Conservation (phyloP, 92 coral and sea anemone species). For the Hydrozoanthus gracilis region DNA sequence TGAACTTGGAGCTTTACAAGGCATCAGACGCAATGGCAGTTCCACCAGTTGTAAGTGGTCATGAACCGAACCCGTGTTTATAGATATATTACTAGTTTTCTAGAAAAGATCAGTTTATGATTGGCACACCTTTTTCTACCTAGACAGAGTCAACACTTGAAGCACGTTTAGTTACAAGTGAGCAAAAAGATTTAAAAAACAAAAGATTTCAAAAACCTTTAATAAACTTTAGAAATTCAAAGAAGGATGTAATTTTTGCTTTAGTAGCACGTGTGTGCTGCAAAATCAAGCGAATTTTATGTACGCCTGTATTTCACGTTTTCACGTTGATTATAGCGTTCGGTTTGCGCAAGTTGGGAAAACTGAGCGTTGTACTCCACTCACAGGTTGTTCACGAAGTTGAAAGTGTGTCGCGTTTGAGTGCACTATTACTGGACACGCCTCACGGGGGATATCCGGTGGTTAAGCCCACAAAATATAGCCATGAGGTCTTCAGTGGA, state of each 20-base stretch:
- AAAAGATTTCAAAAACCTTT: too few relatives aligned
- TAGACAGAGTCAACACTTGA: too few relatives aligned
- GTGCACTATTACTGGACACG: conserved; percentile 84
- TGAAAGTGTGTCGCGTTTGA: conserved; percentile 74
- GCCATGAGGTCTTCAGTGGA: conserved; percentile 82
- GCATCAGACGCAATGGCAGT: conserved; percentile 94
- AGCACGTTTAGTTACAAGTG: too few relatives aligned
- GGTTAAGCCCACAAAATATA: conserved; percentile 69
- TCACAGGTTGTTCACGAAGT: conserved; percentile 83
- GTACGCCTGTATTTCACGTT: too few relatives aligned
- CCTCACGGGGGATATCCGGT: conserved; percentile 99
- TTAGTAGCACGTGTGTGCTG: too few relatives aligned
- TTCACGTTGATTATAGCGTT: too few relatives aligned
- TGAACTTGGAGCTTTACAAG: conserved; percentile 91
- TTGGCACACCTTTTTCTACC: not conserved
- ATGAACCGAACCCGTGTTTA: not conserved
- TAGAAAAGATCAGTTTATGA: not conserved
- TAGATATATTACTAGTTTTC: not conserved
- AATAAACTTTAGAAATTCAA: too few relatives aligned
- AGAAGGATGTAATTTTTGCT: too few relatives aligned
- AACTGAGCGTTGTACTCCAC: too few relatives aligned
- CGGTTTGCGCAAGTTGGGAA: too few relatives aligned
- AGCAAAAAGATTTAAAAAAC: too few relatives aligned
- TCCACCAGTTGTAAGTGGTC: conserved; percentile 81
- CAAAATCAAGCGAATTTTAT: too few relatives aligned